These are phyloP conservation scores for Azemiops feae DNA, from an alignment of 2,113 vertebrate species.

Conservation along the genomic window DNA sequence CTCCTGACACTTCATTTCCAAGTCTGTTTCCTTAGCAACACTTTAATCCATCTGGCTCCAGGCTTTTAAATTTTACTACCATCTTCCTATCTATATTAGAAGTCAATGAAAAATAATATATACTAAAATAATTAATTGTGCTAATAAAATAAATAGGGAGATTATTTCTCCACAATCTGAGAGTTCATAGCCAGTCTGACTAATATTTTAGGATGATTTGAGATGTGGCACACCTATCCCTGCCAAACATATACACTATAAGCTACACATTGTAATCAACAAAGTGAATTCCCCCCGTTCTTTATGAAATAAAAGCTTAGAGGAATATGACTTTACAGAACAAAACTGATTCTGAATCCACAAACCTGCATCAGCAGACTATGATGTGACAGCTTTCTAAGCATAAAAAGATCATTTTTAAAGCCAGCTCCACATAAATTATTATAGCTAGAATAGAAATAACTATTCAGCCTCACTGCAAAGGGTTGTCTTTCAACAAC, in stretches of 20 bases:
- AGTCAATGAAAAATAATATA: slow-evolving; percentile 54
- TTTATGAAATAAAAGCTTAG: background rate
- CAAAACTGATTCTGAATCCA: background rate
- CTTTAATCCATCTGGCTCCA: slow-evolving; percentile 64
- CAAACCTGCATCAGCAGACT: background rate
- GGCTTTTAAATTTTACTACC: slow-evolving; percentile 62
- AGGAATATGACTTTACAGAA: background rate
- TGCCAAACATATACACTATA: background rate
- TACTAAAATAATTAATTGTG: slow-evolving; percentile 50
- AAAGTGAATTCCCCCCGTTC: background rate
- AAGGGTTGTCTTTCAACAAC: background rate
- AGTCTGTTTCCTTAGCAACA: slow-evolving; percentile 68
- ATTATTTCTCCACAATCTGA: slow-evolving; percentile 2
- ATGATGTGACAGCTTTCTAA: background rate
- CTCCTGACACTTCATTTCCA: slow-evolving; percentile 63
- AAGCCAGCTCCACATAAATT: background rate
- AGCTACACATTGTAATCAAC: background rate
- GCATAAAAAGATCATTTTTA: background rate
- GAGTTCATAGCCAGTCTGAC: slow-evolving; percentile 5
- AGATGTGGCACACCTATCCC: background rate
- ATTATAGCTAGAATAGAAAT: background rate
- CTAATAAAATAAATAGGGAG: slow-evolving; percentile 35
- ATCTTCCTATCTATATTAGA: slow-evolving; percentile 56
- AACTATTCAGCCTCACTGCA: background rate
- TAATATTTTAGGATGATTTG: background rate